These are phyloP conservation scores for Aporrectodea caliginosa DNA, from an alignment of 1,140 invertebrate genomes.

Conservation along the genomic window DNA sequence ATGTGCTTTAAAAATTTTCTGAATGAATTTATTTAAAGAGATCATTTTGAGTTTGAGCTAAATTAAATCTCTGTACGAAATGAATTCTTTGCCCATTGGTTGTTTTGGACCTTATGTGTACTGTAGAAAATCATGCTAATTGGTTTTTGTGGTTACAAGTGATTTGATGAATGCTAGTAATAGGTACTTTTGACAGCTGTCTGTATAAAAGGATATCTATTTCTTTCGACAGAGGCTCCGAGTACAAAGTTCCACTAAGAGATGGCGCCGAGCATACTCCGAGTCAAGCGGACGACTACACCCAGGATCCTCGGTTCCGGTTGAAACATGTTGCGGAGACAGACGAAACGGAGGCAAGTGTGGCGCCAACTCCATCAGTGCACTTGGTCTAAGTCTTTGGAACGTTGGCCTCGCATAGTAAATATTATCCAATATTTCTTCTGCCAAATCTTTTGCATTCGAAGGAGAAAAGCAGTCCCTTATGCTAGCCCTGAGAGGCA, in stretches of 20 bases:
- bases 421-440: background rate
- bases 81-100: background rate
- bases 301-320: background rate
- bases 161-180: background rate
- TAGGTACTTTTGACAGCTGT: background rate
- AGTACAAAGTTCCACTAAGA: background rate
- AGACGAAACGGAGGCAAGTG: background rate
- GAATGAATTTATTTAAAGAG: too few species aligned
- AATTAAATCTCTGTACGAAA: background rate
- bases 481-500: background rate
- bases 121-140: background rate
- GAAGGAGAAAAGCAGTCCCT: background rate
- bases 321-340: background rate
- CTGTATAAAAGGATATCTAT: background rate
- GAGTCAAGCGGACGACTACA: background rate
- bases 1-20: too few species aligned
- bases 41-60: background rate
- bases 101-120: background rate
- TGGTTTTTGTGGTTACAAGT: background rate
- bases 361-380: too few species aligned
- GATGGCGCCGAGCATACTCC: background rate
- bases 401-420: too few species aligned
- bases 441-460: background rate
- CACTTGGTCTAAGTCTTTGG: too few species aligned
- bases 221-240: background rate